Evolutionary conservation across 1,140 invertebrate genomes (phyloP), one percentile per base, ranked within the genome.

Genomic region (Orchestia grillus): DNA sequence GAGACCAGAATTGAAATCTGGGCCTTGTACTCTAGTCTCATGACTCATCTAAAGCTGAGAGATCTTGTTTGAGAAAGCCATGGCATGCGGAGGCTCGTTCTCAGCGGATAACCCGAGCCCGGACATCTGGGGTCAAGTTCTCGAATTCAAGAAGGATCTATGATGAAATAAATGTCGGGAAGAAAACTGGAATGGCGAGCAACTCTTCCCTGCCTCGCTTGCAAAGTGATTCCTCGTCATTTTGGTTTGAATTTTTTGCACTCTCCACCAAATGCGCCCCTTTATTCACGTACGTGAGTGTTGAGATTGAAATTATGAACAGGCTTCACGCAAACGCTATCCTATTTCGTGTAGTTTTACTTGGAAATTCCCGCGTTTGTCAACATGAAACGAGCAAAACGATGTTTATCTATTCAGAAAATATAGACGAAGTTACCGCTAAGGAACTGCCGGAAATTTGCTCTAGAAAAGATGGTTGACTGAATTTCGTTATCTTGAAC

Each of bases 1-100:
- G 92, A 45, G 92, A 94, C 43, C 43, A 44, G 44, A 94, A 94
- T 94, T 94, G 92, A 94, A 94, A 94, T 94, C 44, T 94, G 43
- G 92, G 44, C 43, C 92, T 94, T 44, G 6, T 91, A 44, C 88
- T 36, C 11, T 44, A 47, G 40, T 94, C 92, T 42, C 92, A 45
- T 94, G 92, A 44, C 43, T 94, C 92, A 94, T 94, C 92, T 45
- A 94, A 94, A 94, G 43, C 43, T 94, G 43, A 45, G 92, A 44
- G 36, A 44, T 94, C 8, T n/a, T 40, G 43, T 44, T 45, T 94
- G 43, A 44, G 92, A 15, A 44, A 45, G 92, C 92, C 41, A 19
- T 44, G 43, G 62, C 28, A 36, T 15, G 62, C 47, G 19, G 19
- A 53, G 47, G 47, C 47, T 53, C 47, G 19, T 53, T 53, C 19